phyloP scores from a whole-genome alignment of 1,140 invertebrate genomes.

The Akabosia matsudoensis region DNA sequence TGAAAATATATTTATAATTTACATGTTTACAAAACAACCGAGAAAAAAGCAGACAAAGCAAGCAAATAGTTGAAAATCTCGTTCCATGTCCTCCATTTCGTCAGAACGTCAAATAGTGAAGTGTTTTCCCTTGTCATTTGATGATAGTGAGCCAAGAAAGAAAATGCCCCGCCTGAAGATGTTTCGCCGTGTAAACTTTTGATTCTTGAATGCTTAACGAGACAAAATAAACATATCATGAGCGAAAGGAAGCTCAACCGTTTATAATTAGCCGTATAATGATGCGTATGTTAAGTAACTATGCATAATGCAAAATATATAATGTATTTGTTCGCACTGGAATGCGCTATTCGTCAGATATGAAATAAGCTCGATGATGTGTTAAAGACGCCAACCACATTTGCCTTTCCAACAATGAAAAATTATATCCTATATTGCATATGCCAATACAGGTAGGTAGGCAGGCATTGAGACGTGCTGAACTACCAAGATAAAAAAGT shows the following conservation, averaged over 20 bases:
- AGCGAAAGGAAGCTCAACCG: not conserved
- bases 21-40: no score
- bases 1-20: no score
- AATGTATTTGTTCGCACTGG: not conserved
- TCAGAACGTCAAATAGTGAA: not conserved
- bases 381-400: not conserved
- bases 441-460: no score
- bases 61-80: not conserved
- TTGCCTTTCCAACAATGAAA: no score
- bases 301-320: not conserved
- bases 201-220: not conserved
- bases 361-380: no score
- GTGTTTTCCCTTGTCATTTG: not conserved
- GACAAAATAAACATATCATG: not conserved
- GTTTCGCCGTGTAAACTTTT: no score
- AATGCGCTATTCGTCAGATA: not conserved
- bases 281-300: not conserved
- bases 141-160: not conserved
- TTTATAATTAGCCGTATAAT: constrained; percentile 10
- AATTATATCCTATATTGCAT: no score
- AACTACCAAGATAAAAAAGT: no score
- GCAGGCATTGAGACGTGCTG: no score
- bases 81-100: not conserved
- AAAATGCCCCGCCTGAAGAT: not conserved
- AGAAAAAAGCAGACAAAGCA: not conserved